Base-by-base conservation (phyloP, 2,888 invertebrate genomes). In the Xanthorhoe spadicearia region DNA sequence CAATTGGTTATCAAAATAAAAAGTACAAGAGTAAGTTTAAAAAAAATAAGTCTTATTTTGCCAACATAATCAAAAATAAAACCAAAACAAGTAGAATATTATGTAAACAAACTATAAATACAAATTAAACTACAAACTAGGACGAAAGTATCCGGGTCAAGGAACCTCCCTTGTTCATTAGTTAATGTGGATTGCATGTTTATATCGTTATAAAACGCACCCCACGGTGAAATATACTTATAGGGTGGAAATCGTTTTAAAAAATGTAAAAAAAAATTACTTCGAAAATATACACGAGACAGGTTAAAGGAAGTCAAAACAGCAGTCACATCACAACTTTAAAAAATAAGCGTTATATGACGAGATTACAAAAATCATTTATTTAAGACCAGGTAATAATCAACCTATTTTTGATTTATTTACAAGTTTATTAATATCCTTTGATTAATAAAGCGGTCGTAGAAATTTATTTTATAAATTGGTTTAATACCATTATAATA, bases 91-190 rank as follows among this genome's bases (percentile, higher is more conserved):
- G 13, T 13, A 13, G 8, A 32, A 43, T 15, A 48, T 17, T 17
- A 17, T 17, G 48, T 43, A 43, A 48, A 48, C 48, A 17, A 17
- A 48, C 15, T 48, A 48, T 48, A 17, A 7, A 48, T 48, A 43
- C 15, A 6, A 13, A 4, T 13, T 61, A 23, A n/a, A 51, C 38
- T 19, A 23, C 17, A 18, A 62, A 69, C 19, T 60, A 43, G 32
- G 53, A 35, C 49, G 38, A 49, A 57, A 52, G 64, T 63, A 69
- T 68, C 62, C 50, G 50, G 71, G 68, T 62, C 69, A 71, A 66
- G 66, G 61, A 43, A 51, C 55, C 67, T 55, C 70, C 67, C 71
- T 48, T 50, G 19, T 52, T 67, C 53, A 71, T 69, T 67, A 64
- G 52, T 61, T 38, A 62, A 62, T 68, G 61, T 49, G 50, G 18